Percentiles rank a stretch among this genome's conserved stretches.
Evolutionary conservation across 2,888 invertebrate genomes (phyloP).

Genomic region (Microchrysa polita): DNA sequence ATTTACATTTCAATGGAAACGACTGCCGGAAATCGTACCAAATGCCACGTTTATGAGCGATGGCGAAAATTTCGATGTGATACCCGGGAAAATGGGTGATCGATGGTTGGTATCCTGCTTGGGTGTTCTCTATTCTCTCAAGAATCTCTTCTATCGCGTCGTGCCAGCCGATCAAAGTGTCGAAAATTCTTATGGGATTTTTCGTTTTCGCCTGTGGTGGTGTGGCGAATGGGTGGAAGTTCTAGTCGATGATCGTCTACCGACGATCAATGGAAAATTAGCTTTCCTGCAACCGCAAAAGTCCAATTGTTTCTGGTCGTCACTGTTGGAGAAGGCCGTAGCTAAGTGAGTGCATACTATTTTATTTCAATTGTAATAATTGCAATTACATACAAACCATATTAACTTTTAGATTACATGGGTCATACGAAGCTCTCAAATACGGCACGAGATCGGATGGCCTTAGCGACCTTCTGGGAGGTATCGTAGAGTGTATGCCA

Average conservation of each 20-base stretch:
- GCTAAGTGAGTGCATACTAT: conserved; percentile 84
- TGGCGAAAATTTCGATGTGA: conserved; percentile 80
- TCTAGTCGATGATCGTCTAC: conserved; percentile 87
- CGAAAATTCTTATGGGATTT: conserved; percentile 77
- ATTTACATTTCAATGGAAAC: conserved; percentile 90
- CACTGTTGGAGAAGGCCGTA: conserved; percentile 90
- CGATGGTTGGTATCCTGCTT: conserved; percentile 90
- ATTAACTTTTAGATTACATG: conserved; percentile 76
- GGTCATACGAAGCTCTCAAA: conserved; percentile 92
- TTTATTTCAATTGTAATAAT: neutral
- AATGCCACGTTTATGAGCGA: conserved; percentile 71
- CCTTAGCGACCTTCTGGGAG: conserved; percentile 87
- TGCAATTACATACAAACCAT: neutral
- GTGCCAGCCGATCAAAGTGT: conserved; percentile 91
- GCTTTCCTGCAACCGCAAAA: conserved; percentile 86
- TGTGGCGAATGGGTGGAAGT: conserved; percentile 93
- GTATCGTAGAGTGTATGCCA: conserved; percentile 85
- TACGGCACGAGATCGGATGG: conserved; percentile 91
- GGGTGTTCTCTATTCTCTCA: conserved; percentile 83
- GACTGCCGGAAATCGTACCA: conserved; percentile 83
- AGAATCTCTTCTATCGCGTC: conserved; percentile 89
- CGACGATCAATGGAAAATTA: conserved; percentile 85
- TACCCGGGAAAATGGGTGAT: conserved; percentile 90
- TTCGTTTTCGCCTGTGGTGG: conserved; percentile 93
- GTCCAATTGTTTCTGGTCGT: conserved; percentile 88